Evolutionary conservation across 2,113 vertebrate species (phyloP).

Genomic region (Hippocampus comes): DNA sequence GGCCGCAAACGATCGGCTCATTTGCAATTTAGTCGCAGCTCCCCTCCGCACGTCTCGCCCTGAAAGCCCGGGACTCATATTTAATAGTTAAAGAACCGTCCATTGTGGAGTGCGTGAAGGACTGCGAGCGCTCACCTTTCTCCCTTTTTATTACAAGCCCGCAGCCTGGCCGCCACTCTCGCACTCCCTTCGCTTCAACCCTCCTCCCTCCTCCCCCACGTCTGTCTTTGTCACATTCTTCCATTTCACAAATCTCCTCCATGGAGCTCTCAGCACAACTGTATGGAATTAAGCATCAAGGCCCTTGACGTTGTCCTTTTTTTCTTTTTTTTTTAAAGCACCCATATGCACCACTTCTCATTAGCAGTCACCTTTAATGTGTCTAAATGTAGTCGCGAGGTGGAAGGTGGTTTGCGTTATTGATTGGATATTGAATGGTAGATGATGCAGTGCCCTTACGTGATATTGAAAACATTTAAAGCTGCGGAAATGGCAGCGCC

Average conservation of each 20-base stretch:
- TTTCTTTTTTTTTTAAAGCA: not conserved
- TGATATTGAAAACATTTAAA: slow-evolving; percentile 72
- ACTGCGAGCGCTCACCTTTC: slow-evolving; percentile 34
- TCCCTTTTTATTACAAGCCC: slow-evolving; percentile 37
- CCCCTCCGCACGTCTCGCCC: slow-evolving; percentile 15
- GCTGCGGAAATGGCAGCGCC: slow-evolving; percentile 26
- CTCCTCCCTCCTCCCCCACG: slow-evolving; percentile 21
- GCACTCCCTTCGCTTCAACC: slow-evolving; percentile 13
- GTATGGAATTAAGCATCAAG: slow-evolving; percentile 36
- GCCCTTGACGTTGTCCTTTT: slow-evolving; percentile 53
- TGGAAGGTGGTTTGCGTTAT: slow-evolving; percentile 66
- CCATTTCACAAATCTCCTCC: slow-evolving; percentile 45
- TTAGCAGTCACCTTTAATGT: slow-evolving; percentile 71
- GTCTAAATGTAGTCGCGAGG: slow-evolving; percentile 65
- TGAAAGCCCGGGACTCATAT: slow-evolving; percentile 32
- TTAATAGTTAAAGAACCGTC: slow-evolving; percentile 35
- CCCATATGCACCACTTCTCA: slow-evolving; percentile 36
- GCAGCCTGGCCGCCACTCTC: slow-evolving; percentile 31
- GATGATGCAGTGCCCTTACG: slow-evolving; percentile 67
- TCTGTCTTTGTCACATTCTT: slow-evolving; percentile 45
- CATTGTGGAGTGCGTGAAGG: slow-evolving; percentile 29
- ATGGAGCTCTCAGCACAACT: slow-evolving; percentile 49
- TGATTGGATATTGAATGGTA: slow-evolving; percentile 62
- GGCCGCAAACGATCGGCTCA: slow-evolving; percentile 53
- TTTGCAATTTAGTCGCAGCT: slow-evolving; percentile 57